These are phyloP conservation scores for Eospalax fontanierii DNA, from an alignment of 2,797 vertebrate species.

Conservation along the genomic window DNA sequence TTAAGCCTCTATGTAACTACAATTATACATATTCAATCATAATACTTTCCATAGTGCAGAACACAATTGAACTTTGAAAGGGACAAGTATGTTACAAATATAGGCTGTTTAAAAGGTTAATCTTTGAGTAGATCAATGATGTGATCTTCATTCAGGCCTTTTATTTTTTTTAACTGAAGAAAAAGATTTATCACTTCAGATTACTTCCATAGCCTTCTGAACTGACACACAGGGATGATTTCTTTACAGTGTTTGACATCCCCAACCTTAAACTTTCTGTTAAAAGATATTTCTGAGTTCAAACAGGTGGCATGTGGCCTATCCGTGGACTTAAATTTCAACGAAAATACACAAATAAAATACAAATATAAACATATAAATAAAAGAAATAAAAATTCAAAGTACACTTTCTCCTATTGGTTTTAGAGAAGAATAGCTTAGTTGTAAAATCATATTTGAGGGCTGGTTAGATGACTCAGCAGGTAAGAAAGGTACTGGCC, in stretches of 20 bases:
- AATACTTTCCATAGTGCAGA: constrained; percentile 74
- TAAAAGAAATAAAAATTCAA: neutral
- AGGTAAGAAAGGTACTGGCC: neutral
- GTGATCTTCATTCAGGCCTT: constrained; percentile 31
- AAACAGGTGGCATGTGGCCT: neutral
- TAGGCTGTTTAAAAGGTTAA: constrained; percentile 78
- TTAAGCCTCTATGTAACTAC: constrained; percentile 79
- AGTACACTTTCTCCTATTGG: neutral
- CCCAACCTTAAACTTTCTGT: constrained; percentile 3
- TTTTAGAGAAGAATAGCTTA: constrained; percentile 21
- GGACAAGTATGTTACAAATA: constrained; percentile 75
- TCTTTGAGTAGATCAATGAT: constrained; percentile 75
- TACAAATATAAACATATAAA: neutral
- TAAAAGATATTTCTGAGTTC: constrained; percentile 11
- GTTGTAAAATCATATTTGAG: constrained; percentile 29
- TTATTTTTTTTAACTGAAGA: constrained; percentile 47
- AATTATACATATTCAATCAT: constrained; percentile 81
- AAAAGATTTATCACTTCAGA: constrained; percentile 25
- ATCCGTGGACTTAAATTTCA: neutral
- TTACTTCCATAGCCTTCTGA: neutral
- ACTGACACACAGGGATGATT: neutral
- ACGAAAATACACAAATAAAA: neutral
- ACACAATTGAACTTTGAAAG: constrained; percentile 76
- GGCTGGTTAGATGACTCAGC: neutral
- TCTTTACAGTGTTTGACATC: neutral